Base-by-base conservation (phyloP, 2,888 invertebrate species). In the Amphipyra berbera region DNA sequence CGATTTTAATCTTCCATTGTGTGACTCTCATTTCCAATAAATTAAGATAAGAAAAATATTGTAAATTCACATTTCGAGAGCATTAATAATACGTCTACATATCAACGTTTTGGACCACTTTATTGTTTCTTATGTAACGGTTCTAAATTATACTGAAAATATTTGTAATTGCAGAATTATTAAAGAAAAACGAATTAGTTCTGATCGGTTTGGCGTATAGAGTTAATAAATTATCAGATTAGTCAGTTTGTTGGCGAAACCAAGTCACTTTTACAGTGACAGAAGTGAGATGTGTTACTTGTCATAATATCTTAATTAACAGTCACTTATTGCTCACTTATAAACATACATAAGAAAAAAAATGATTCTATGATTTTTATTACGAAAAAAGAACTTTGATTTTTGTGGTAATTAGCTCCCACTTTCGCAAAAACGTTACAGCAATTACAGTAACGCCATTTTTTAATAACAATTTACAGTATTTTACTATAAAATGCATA, bases 1-100 rank as follows among this genome's bases (percentile, higher is more conserved):
- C 81, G 77, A 83, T 82, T 74, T 70, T 73, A 68, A 78, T 82
- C 84, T 85, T 85, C 84, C 85, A 85, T 76, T 66, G 68, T 72
- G 66, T 74, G 71, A 68, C 53, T 65, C 74, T 71, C 40, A 60
- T 72, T 78, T 71, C 38, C 59, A 73, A 78, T 71, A 77, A 50
- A 67, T 56, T 55, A 65, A 67, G 46, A 52, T 52, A 55, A 59
- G 45, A 60, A 10, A 53, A 47, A 63, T 61, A 35, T 21, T 21
- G 21, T 21, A 21, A 21, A 21, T 21, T 59, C 49, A 66, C 50
- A 33, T 53, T 49, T 61, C 41, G n/a, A 47, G 7, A 13, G 14
- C 56, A 55, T 14, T 40, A 14, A 35, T 4, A 10, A 15, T 2
- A 56, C 35, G 21, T 2, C 3, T 41, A 55, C 41, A 52, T 58